Percentiles rank a stretch among this genome's conserved stretches.
Conservation (phyloP, 2,113 vertebrate genomes). For the Entosphenus tridentatus region DNA sequence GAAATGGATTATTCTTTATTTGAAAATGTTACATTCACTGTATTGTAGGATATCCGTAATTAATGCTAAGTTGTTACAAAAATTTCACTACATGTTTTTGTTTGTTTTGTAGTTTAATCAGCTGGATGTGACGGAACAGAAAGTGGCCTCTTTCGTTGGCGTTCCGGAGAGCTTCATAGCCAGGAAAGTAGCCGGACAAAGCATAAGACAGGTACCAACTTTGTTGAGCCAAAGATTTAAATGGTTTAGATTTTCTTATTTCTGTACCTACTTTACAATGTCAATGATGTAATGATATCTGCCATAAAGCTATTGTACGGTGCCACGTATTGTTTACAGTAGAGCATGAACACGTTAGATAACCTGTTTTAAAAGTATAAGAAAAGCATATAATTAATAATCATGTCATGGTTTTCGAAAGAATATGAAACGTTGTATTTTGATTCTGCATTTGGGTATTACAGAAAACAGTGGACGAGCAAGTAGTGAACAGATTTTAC, state of each 20-base stretch:
- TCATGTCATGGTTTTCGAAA: background rate
- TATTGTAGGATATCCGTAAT: too few species aligned
- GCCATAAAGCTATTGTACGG: background rate
- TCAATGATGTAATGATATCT: background rate
- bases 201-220: constrained; percentile 41
- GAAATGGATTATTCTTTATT: background rate
- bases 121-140: constrained; percentile 49
- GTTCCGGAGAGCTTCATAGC: constrained; percentile 64
- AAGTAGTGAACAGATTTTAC: constrained; percentile 39
- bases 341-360: background rate
- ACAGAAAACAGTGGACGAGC: constrained; percentile 18
- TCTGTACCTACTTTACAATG: too few species aligned
- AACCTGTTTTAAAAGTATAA: background rate
- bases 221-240: too few species aligned
- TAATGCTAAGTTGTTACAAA: constrained; percentile 4
- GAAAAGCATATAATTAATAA: background rate
- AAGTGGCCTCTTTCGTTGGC: constrained; percentile 39
- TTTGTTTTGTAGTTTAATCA: constrained; percentile 33
- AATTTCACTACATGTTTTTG: constrained; percentile 7
- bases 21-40: too few species aligned
- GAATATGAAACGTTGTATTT: background rate
- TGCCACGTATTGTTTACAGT: background rate
- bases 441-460: constrained; percentile 22
- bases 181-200: constrained; percentile 62
- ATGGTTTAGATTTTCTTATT: too few species aligned